Conservation (phyloP, 2,113 vertebrate genomes). For the Prunella fulvescens region DNA sequence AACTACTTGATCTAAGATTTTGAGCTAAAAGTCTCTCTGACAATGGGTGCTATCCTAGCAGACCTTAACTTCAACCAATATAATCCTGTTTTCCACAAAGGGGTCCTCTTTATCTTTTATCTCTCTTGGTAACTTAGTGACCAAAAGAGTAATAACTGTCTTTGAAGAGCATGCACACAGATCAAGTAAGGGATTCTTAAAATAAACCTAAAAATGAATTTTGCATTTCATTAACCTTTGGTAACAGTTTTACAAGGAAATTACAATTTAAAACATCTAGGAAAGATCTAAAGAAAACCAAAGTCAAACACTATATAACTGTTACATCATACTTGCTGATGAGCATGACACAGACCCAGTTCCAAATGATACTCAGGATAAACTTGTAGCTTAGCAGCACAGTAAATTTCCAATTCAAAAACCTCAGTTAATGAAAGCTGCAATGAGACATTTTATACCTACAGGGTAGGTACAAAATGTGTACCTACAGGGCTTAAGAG, state of each 20-base stretch:
- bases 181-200: neutral
- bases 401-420: neutral
- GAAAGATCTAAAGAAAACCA: neutral
- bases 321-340: neutral
- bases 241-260: neutral
- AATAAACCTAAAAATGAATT: neutral
- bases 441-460: neutral
- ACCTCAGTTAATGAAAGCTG: neutral
- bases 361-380: neutral
- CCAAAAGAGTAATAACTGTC: neutral
- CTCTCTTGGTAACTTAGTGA: neutral
- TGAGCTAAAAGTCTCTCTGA: neutral
- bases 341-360: neutral
- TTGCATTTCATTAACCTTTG: neutral
- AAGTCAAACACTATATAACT: neutral
- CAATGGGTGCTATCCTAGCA: neutral
- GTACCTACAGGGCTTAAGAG: neutral
- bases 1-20: neutral
- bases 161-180: neutral
- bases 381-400: neutral
- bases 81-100: neutral
- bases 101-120: neutral
- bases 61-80: neutral
- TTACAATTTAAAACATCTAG: neutral
- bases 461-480: neutral